These are phyloP conservation scores for Cherax destructor DNA, from an alignment of 1,140 invertebrate genomes.

Conservation along the genomic window DNA sequence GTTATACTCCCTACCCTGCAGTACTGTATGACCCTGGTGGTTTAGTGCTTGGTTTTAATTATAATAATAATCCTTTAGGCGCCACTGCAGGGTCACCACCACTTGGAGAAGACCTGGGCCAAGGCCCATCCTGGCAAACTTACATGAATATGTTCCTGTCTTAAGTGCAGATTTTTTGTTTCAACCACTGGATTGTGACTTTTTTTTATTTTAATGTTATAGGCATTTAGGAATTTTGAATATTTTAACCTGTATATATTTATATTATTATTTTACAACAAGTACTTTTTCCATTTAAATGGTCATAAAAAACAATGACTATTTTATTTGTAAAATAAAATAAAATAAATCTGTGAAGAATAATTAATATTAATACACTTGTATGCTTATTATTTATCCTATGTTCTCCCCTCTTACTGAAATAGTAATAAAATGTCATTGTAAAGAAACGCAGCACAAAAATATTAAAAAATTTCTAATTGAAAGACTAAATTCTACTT, in stretches of 20 bases:
- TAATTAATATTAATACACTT: background rate
- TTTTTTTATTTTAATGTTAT: background rate
- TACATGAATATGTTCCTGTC: too few relatives aligned
- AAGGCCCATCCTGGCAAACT: too few relatives aligned
- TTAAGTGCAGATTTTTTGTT: too few relatives aligned
- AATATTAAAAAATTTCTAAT: background rate
- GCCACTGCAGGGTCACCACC: too few relatives aligned
- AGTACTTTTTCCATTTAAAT: background rate
- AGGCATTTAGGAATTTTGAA: background rate
- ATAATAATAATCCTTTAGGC: too few relatives aligned
- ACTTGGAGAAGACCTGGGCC: too few relatives aligned
- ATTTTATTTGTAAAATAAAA: background rate
- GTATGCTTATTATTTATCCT: background rate
- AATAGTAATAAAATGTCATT: background rate
- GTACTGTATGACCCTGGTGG: too few relatives aligned
- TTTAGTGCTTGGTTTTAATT: too few relatives aligned
- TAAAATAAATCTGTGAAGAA: background rate
- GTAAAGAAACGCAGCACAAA: background rate
- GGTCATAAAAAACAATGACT: background rate
- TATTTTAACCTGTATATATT: background rate
- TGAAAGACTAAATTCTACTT: background rate
- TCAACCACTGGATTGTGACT: too few relatives aligned
- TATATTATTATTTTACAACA: slow-evolving; percentile 2
- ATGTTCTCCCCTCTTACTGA: background rate
- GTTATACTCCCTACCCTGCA: too few relatives aligned